Evolutionary conservation across 2,797 vertebrate genomes (phyloP), one percentile per base, ranked within the genome.

Genomic region (Hippocampus kuda): DNA sequence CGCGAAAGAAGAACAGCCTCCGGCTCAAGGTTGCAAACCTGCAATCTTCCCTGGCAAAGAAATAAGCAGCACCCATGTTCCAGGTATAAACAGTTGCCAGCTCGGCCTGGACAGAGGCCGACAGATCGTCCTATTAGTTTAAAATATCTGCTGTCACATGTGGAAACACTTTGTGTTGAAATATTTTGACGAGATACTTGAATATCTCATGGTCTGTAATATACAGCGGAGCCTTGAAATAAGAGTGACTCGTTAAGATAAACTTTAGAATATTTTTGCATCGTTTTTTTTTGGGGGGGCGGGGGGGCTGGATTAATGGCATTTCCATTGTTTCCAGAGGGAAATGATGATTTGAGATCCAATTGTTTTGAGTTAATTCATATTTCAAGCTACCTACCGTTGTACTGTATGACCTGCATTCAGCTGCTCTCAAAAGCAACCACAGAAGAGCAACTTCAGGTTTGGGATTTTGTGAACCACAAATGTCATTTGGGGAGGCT

Each of bases 61-160:
- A 54, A 54, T 78, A 83, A 80, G 75, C 83, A 82, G 84, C 80
- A 75, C 72, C 84, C 82, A 85, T 88, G 80, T 84, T 78, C 73
- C 80, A 79, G 73, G 77, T 79, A 84, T 79, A 83, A 86, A 85
- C 79, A 83, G 70, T 71, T 42, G 74, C 81, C 75, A 70, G 75
- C 75, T 77, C 59, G 74, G 76, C 82, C 75, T 65, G 77, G 76
- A 83, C 78, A 77, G 70, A 77, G 71, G 75, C 78, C 83, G 82
- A 85, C 77, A 85, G 81, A 83, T 75, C 75, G 75, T 75, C 76
- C 83, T 73, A 27, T 59, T 13, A 59, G 72, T 73, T 81, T 76
- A 76, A 85, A 79, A 84, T 77, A 79, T 77, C 77, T 80, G 75
- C 79, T 76, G 72, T 67, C 81, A 65, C 76, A 10, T 22, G 18